Evolutionary conservation across 2,797 vertebrate species (phyloP).

Genomic region (Bufotes viridis): DNA sequence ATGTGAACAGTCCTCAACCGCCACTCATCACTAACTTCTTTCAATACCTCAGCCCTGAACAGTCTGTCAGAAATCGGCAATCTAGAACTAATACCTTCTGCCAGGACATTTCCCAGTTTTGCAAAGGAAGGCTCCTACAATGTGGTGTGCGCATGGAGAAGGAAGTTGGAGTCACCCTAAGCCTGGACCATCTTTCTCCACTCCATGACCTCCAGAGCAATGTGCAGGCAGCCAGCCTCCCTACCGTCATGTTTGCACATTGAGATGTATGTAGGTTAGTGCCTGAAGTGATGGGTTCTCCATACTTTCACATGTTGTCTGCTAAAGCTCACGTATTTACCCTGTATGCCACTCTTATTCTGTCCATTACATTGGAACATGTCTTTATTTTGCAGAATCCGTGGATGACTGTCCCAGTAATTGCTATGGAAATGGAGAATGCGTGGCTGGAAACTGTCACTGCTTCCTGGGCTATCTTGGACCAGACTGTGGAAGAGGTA

Average conservation of each 20-base stretch:
- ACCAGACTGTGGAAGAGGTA: conserved; percentile 95
- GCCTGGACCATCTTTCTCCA: not conserved
- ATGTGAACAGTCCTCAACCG: too few relatives aligned
- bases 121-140: too few relatives aligned
- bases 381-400: conserved; percentile 79
- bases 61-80: too few relatives aligned
- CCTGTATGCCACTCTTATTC: not conserved
- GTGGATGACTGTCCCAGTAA: conserved; percentile 98
- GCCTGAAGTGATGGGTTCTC: not conserved
- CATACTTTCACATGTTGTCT: not conserved
- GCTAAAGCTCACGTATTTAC: not conserved
- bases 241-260: not conserved
- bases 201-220: not conserved
- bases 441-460: conserved; percentile 90
- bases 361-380: not conserved
- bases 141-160: not conserved
- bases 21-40: too few relatives aligned
- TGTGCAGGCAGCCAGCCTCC: not conserved
- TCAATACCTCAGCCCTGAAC: too few relatives aligned
- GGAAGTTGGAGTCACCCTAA: not conserved
- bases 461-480: conserved; percentile 97
- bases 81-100: too few relatives aligned
- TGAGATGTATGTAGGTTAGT: too few relatives aligned
- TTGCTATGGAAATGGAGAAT: conserved; percentile 97
- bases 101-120: too few relatives aligned